Base-by-base conservation (phyloP, 30 jellyfish, hydroid and myxozoan species). In the Turritopsis rubra region DNA sequence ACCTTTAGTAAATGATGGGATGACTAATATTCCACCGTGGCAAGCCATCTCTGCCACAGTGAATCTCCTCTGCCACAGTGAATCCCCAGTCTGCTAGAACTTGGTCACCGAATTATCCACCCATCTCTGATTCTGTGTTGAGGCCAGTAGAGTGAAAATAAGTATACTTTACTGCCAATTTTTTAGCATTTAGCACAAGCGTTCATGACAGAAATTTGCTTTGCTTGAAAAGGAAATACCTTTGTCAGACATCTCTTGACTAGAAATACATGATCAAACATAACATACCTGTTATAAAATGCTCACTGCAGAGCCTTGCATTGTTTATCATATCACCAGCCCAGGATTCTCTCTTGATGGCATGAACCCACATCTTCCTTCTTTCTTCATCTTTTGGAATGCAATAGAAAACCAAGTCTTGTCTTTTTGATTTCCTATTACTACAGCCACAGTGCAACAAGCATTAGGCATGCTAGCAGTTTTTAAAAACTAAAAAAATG, bases 1-100 rank as follows among this genome's bases (percentile, higher is more conserved):
- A n/a, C n/a, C n/a, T n/a, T n/a, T n/a, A n/a, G n/a, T n/a, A n/a
- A n/a, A n/a, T n/a, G n/a, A n/a, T n/a, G n/a, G n/a, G n/a, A 90
- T 83, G 72, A 22, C 52, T 75, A 90, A 75, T 17, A 23, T 52
- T 0, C 87, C 97, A 0, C 95, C 95, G 3, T 71, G 18, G 16
- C 60, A 18, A 28, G 95, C 92, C 20, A 90, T 52, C 72, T 85
- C 95, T 30, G 52, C 25, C 21, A 90, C 72, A 18, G 81, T 22
- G 75, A 90, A 90, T 25, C 95, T 91, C 19, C 97, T 52, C n/a
- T n/a, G n/a, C n/a, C n/a, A n/a, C n/a, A n/a, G n/a, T n/a, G n/a
- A n/a, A n/a, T n/a, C n/a, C n/a, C n/a, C n/a, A n/a, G n/a, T n/a
- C n/a, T 3, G 60, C 60, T 3, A 41, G 60, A 41, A 41, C 60